Evolutionary conservation across 1,140 invertebrate genomes (phyloP).

Genomic region (Polyergus mexicanus): DNA sequence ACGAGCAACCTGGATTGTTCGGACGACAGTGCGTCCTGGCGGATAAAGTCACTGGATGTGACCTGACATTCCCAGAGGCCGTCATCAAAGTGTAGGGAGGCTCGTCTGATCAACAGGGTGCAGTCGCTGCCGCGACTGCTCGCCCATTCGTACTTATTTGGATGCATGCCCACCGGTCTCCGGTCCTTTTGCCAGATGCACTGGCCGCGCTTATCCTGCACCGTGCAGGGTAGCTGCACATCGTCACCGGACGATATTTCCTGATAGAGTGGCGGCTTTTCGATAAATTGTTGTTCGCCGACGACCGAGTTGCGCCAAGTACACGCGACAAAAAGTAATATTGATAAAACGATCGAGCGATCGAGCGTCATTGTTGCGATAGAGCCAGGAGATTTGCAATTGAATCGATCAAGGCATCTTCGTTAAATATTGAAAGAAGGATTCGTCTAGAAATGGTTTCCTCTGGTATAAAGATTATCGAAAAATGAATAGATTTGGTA

Average conservation of each 20-base stretch:
- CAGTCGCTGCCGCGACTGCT: conserved; percentile 90
- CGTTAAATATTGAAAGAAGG: background rate
- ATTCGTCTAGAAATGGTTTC: background rate
- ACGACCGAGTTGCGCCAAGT: background rate
- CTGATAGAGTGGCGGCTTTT: conserved; percentile 92
- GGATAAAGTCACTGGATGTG: conserved; percentile 90
- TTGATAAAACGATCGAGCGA: background rate
- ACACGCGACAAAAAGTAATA: background rate
- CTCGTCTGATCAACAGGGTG: conserved; percentile 93
- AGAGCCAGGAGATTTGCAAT: background rate
- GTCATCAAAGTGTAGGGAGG: conserved; percentile 94
- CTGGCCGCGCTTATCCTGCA: conserved; percentile 94
- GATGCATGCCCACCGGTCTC: conserved; percentile 94
- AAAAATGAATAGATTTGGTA: background rate
- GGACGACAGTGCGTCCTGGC: conserved; percentile 93
- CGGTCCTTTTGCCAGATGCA: conserved; percentile 98
- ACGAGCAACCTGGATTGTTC: conserved; percentile 93
- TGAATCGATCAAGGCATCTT: background rate
- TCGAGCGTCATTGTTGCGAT: conserved; percentile 28
- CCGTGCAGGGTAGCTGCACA: conserved; percentile 92
- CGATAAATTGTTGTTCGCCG: conserved; percentile 92
- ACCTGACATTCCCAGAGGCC: conserved; percentile 97
- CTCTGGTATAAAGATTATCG: background rate
- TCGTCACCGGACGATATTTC: conserved; percentile 96
- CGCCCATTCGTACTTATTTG: conserved; percentile 96